Evolutionary conservation across 2,113 vertebrate species (phyloP).

Genomic region (Strix uralensis): DNA sequence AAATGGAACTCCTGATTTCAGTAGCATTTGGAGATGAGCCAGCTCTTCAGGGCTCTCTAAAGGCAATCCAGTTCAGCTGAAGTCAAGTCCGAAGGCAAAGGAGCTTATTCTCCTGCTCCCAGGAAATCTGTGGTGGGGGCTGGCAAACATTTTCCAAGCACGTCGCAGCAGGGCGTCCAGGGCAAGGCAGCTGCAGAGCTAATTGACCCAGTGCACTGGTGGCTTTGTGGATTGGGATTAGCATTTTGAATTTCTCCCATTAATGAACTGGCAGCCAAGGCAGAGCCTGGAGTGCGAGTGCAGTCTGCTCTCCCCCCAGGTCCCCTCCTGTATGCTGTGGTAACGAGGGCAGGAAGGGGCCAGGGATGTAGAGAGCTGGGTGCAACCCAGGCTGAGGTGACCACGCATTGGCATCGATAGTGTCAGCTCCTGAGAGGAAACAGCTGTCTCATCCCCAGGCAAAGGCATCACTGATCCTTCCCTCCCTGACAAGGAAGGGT

Average conservation of each 20-base stretch:
- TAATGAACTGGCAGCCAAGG: neutral
- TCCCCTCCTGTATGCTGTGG: neutral
- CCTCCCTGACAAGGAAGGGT: neutral
- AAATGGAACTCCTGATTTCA: neutral
- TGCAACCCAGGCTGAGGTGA: neutral
- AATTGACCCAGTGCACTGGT: neutral
- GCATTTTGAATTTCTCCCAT: neutral
- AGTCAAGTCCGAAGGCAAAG: neutral
- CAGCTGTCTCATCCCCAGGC: neutral
- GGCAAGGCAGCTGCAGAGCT: constrained; percentile 6
- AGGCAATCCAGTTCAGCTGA: neutral
- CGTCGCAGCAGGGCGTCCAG: neutral
- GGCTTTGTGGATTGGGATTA: neutral
- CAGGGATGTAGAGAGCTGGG: neutral
- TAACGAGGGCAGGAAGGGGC: neutral
- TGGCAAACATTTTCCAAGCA: neutral
- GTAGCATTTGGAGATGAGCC: neutral
- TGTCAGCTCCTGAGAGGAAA: neutral
- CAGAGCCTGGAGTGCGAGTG: neutral
- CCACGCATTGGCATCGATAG: fast-evolving
- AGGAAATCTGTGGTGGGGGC: neutral
- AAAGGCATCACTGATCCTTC: neutral
- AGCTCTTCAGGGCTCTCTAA: neutral
- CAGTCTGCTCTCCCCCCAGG: neutral
- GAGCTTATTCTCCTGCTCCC: neutral